phyloP scores from a whole-genome alignment of 37 sponge, comb jelly and placozoan species.

The Diacarnus erythraeanus region DNA sequence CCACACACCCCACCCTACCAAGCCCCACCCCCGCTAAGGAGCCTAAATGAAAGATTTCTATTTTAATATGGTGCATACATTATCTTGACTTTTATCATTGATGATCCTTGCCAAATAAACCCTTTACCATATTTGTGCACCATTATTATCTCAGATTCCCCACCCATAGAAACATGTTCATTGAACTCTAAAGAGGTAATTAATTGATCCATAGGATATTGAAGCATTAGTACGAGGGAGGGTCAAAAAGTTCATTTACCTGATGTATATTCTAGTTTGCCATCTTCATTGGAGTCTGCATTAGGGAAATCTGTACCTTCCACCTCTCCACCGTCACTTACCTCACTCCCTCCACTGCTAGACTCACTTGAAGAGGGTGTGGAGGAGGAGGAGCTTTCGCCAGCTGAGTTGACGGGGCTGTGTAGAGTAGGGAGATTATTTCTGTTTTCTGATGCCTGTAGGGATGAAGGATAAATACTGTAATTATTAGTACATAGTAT shows the following conservation, averaged over 20 bases:
- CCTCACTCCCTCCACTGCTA: slow-evolving; percentile 17
- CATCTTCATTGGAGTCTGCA: background rate
- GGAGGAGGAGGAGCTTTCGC: slow-evolving; percentile 26
- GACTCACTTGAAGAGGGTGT: slow-evolving; percentile 17
- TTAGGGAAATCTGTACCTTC: slow-evolving; percentile 4
- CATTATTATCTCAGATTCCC: no score
- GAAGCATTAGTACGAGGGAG: no score
- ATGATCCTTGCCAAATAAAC: no score
- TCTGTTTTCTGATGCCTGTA: background rate
- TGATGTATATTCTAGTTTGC: slow-evolving; percentile 52
- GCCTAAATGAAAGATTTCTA: background rate
- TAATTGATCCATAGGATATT: no score
- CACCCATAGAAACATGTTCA: no score
- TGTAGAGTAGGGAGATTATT: background rate
- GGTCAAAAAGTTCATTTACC: no score
- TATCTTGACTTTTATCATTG: no score
- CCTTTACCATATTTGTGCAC: no score
- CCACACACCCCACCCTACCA: background rate
- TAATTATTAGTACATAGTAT: no score
- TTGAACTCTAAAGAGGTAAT: no score
- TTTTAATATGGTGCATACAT: no score
- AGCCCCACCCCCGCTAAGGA: background rate
- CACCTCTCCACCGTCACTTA: slow-evolving; percentile 5
- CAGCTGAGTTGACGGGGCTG: slow-evolving; percentile 25
- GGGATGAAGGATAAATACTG: no score